Conservation (phyloP, 2,888 invertebrate genomes). For the Catocala fraxini region DNA sequence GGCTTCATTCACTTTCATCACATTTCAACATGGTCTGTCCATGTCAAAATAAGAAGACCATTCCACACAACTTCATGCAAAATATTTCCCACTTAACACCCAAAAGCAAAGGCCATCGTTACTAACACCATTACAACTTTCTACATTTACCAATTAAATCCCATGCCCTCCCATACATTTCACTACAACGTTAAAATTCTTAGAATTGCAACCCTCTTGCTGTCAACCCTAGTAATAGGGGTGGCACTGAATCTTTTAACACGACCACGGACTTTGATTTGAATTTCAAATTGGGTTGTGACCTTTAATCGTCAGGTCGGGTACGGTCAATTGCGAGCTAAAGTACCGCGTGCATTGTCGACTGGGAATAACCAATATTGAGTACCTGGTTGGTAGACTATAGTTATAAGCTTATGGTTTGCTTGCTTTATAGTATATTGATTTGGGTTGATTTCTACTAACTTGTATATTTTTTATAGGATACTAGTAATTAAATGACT, state of each 20-base stretch:
- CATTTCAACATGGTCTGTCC: too few relatives aligned
- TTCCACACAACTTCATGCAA: too few relatives aligned
- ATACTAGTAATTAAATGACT: too few relatives aligned
- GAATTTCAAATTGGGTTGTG: slow-evolving; percentile 54
- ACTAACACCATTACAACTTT: neutral
- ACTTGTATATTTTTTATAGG: too few relatives aligned
- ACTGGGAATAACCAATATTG: neutral
- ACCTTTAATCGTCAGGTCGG: slow-evolving; percentile 49
- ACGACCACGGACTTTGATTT: slow-evolving; percentile 52
- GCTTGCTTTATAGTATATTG: too few relatives aligned
- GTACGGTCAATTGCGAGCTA: slow-evolving; percentile 43
- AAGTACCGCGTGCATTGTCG: slow-evolving; percentile 15
- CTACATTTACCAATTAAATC: slow-evolving; percentile 14
- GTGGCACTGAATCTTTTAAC: slow-evolving; percentile 54
- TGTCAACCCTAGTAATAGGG: slow-evolving; percentile 27
- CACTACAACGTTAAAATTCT: slow-evolving; percentile 29
- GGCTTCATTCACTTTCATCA: too few relatives aligned
- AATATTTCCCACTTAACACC: too few relatives aligned
- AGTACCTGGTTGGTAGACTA: too few relatives aligned
- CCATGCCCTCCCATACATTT: slow-evolving; percentile 2
- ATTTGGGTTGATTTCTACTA: too few relatives aligned
- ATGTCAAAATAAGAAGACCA: too few relatives aligned
- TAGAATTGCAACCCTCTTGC: slow-evolving; percentile 30
- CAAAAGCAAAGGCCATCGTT: too few relatives aligned
- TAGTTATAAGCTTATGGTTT: too few relatives aligned